Evolutionary conservation across 2,888 invertebrate species (phyloP).

Genomic region (Rambutsinella grinnellia): DNA sequence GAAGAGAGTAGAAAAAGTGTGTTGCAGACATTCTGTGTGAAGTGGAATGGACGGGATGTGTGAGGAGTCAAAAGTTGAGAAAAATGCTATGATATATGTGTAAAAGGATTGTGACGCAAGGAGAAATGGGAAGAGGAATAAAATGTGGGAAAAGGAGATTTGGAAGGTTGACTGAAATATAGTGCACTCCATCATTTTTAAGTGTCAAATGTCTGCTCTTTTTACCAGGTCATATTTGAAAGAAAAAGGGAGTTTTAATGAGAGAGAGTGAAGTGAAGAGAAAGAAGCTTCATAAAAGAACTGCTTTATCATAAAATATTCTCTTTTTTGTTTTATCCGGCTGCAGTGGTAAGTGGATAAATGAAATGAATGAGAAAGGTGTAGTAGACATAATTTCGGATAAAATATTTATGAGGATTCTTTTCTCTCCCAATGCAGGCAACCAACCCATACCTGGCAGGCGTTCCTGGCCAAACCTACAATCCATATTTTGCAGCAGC

Average conservation of each 20-base stretch:
- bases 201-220: constrained; percentile 37
- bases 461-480: constrained; percentile 78
- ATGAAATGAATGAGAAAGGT: background rate
- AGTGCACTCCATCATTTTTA: constrained; percentile 46
- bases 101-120: constrained; percentile 34
- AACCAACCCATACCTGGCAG: constrained; percentile 66
- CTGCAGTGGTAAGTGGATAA: too few species aligned
- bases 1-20: constrained; percentile 2
- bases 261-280: constrained; percentile 8
- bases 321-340: too few species aligned
- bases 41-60: background rate
- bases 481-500: constrained; percentile 93
- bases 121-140: constrained; percentile 40
- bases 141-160: constrained; percentile 49
- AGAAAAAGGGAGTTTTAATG: constrained; percentile 13
- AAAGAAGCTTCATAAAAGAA: too few species aligned
- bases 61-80: constrained; percentile 6
- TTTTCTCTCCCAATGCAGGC: constrained; percentile 56
- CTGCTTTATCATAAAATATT: too few species aligned
- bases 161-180: constrained; percentile 57
- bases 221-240: background rate
- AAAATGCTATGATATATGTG: background rate
- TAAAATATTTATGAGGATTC: constrained; percentile 22
- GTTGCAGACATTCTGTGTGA: background rate
- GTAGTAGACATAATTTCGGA: constrained; percentile 1